Percentiles rank a stretch among this genome's conserved stretches.
phyloP scores from a whole-genome alignment of 1,140 invertebrate genomes.

The Doryteuthis pealeii region DNA sequence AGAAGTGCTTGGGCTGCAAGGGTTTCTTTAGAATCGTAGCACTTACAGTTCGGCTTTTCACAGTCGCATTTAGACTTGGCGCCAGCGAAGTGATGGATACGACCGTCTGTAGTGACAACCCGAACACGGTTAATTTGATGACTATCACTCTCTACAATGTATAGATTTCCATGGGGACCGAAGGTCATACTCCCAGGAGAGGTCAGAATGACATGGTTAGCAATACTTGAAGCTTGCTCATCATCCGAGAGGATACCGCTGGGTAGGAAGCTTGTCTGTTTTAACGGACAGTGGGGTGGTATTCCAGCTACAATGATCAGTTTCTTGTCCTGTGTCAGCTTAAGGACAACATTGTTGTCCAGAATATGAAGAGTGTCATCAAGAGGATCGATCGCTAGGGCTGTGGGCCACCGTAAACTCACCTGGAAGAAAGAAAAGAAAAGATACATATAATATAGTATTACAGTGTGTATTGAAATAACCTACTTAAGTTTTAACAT shows the following conservation, averaged over 20 bases:
- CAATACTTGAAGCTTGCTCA: conserved; percentile 49
- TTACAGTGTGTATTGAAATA: no score
- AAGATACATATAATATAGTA: no score
- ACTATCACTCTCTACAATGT: conserved; percentile 90
- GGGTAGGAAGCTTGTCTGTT: conserved; percentile 49
- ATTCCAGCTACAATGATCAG: conserved; percentile 90
- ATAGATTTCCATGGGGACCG: conserved; percentile 88
- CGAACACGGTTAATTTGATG: conserved; percentile 85
- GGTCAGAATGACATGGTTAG: conserved; percentile 77
- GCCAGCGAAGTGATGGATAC: conserved; percentile 88
- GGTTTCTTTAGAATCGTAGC: conserved; percentile 79
- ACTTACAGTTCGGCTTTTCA: conserved; percentile 77
- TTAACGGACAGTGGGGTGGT: conserved; percentile 84
- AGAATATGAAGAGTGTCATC: conserved; percentile 94
- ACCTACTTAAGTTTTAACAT: no score
- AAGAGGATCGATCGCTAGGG: conserved; percentile 87
- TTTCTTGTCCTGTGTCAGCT: conserved; percentile 83
- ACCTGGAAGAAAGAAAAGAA: conserved; percentile 64
- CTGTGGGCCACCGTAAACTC: conserved; percentile 91
- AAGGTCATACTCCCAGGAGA: conserved; percentile 93
- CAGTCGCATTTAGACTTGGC: conserved; percentile 95
- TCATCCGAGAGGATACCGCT: conserved; percentile 47
- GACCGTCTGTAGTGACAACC: conserved; percentile 88
- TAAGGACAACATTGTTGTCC: conserved; percentile 93
- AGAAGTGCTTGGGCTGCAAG: conserved; percentile 90